phyloP scores from a whole-genome alignment of 2,797 vertebrate species.

The Chiloscyllium punctatum region DNA sequence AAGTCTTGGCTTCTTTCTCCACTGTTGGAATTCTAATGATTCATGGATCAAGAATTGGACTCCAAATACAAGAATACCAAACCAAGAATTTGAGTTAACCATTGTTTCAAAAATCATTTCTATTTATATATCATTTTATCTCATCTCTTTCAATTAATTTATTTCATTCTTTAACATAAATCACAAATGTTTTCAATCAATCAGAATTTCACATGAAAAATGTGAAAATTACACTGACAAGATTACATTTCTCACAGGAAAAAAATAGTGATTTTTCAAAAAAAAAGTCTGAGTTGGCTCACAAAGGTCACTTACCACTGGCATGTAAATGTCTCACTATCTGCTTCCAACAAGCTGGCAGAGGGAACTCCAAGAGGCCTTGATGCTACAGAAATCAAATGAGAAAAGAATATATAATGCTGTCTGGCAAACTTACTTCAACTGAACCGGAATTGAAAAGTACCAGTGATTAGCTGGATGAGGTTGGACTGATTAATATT shows the following conservation, averaged over 20 bases:
- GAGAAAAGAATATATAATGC: background rate
- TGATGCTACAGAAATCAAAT: background rate
- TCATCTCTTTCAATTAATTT: background rate
- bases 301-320: constrained; percentile 36
- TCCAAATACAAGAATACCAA: background rate
- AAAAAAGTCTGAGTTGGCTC: background rate
- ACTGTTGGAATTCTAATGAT: too few relatives aligned
- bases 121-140: background rate
- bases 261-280: background rate
- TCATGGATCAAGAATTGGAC: background rate
- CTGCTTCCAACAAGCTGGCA: constrained; percentile 28
- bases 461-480: background rate
- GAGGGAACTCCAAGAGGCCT: constrained; percentile 27
- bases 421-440: background rate
- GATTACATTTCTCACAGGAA: background rate
- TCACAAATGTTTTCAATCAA: background rate
- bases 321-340: constrained; percentile 39
- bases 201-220: background rate
- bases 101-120: background rate
- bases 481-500: background rate
- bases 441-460: background rate
- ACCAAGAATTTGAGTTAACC: background rate
- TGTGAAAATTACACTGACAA: background rate
- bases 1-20: background rate
- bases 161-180: background rate